Evolutionary conservation across 2,797 vertebrate species (phyloP).

Genomic region (Sebastes vulpes): DNA sequence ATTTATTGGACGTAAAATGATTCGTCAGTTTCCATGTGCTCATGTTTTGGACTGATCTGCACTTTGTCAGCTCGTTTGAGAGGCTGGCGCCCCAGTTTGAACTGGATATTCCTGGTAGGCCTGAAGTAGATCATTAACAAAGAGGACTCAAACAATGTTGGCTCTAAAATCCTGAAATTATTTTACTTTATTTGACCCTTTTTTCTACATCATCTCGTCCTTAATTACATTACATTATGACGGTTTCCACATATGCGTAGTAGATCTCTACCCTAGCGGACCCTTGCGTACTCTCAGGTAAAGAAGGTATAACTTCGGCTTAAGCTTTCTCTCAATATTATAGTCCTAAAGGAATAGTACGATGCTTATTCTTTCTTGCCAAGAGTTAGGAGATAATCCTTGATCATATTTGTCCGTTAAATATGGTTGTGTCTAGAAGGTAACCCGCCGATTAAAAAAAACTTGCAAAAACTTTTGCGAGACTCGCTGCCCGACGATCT

Average conservation of each 20-base stretch:
- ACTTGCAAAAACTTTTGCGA: too few species aligned
- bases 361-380: not conserved
- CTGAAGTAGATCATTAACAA: not conserved
- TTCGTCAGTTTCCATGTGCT: conserved; percentile 55
- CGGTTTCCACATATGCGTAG: too few species aligned
- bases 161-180: not conserved
- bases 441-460: too few species aligned
- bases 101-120: too few species aligned
- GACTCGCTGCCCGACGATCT: too few species aligned
- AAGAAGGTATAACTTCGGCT: too few species aligned
- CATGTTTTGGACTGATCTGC: conserved; percentile 41
- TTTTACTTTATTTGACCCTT: not conserved
- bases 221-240: not conserved
- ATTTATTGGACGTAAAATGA: conserved; percentile 28
- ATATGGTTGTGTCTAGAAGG: too few species aligned
- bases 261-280: too few species aligned
- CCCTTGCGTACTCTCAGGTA: too few species aligned
- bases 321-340: not conserved
- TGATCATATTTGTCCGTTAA: not conserved
- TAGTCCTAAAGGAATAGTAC: too few species aligned
- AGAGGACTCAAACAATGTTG: not conserved
- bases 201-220: not conserved
- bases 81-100: not conserved
- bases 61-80: conserved; percentile 43
- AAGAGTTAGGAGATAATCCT: not conserved